A percentile compares a stretch with the other conserved stretches of the same genome.
Conservation (phyloP, 2,797 vertebrate genomes). For the Intellagama lesueurii region DNA sequence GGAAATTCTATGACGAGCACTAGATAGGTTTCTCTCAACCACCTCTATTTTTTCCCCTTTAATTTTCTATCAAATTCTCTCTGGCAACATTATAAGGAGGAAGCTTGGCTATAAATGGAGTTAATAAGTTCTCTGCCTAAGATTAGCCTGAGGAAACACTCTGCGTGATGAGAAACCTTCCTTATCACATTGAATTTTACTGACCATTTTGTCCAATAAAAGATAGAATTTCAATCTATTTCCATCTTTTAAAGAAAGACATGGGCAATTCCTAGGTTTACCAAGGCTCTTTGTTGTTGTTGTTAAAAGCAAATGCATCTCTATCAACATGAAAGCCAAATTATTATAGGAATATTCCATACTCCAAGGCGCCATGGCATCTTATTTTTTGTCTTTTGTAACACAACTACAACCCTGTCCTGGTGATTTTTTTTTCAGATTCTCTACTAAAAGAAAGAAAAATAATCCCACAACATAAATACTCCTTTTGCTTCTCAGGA, state of each 20-base stretch:
- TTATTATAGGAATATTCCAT: conserved; percentile 30
- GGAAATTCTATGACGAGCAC: not conserved
- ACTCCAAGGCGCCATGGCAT: not conserved
- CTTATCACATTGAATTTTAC: conserved; percentile 18
- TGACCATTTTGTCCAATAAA: not conserved
- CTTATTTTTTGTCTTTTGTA: conserved; percentile 38
- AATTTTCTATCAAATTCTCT: conserved; percentile 1
- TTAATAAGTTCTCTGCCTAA: not conserved
- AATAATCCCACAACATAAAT: conserved; percentile 1
- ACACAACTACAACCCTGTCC: not conserved
- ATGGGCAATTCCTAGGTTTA: conserved; percentile 6
- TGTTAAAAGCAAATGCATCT: not conserved
- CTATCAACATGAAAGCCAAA: conserved; percentile 1
- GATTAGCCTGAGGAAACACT: not conserved
- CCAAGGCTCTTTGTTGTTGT: not conserved
- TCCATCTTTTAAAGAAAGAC: not conserved
- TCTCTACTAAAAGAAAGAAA: conserved; percentile 1
- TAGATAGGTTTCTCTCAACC: not conserved
- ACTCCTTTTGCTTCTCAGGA: not conserved
- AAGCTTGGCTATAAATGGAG: not conserved
- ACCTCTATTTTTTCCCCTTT: not conserved
- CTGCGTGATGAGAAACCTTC: not conserved
- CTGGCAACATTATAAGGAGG: not conserved
- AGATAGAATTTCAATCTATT: not conserved
- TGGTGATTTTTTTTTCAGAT: not conserved